Evolutionary conservation across 2,113 vertebrate genomes (phyloP), one percentile per base, ranked within the genome.

Genomic region (Rhadina sibilatrix): DNA sequence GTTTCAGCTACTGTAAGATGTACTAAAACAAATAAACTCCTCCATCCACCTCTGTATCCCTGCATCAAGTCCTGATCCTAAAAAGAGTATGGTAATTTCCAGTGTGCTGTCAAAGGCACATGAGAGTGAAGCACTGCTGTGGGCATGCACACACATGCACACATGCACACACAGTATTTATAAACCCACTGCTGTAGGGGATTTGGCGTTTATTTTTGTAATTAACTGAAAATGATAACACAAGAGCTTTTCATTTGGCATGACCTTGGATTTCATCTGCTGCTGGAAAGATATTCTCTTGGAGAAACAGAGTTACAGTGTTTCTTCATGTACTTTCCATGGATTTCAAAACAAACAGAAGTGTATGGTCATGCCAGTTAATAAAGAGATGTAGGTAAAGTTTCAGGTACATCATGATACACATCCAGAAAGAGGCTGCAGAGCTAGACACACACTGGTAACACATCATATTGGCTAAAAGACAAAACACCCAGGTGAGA

Each of bases 181-280:
- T 68, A 93, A 88, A 93, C 70, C 83, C 56, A 35, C 53, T 17
- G 8, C 96, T 85, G 80, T 89, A 92, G 97, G 95, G 64, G 92
- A 94, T 91, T 68, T 40, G 40, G 69, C n/a, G 6, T 95, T 98
- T 97, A 93, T 97, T 98, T 97, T 97, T 95, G 95, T 93, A 97
- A 97, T 98, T 96, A 97, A 96, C 94, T 97, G 94, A 93, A 97
- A 97, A 97, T 42, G 83, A 97, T 98, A 98, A 98, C 96, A 97
- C 37, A 64, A 90, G 78, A 96, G 72, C 81, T 89, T 83, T 21
- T 92, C 84, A 96, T 91, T 91, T 95, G 96, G 91, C 87, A 81
- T 56, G 72, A 90, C 64, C 63, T 75, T 83, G 81, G 78, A 80
- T 97, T 97, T 96, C 92, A 79, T 85, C 85, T 84, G 91, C 96